Evolutionary conservation across 2,888 invertebrate species (phyloP), one percentile per base, ranked within the genome.

Genomic region (Campoplex capitator): DNA sequence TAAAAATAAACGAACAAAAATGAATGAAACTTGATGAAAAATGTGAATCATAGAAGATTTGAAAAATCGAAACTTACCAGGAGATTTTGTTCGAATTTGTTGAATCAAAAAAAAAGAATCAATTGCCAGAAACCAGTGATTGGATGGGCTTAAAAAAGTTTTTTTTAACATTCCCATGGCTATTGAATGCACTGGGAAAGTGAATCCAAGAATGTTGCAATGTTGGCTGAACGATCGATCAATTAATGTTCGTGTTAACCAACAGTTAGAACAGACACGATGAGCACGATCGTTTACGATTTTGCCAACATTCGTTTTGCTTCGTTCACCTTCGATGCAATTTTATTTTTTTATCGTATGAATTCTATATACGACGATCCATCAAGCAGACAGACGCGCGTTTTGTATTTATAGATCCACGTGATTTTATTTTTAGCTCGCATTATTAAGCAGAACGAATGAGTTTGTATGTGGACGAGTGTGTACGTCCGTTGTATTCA

Each of bases 371-470:
- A 51, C 32, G 65, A 71, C 62, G 56, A 77, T 77, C 51, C 35
- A 45, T 68, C 70, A 70, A 80, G 83, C 84, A 77, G 74, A 62
- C 80, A 83, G 79, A 84, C 48, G 62, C 67, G 38, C 70, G 32
- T 67, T 81, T 76, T 9, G 67, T 88, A 88, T 86, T 88, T 85
- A 88, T 89, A 87, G 85, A 54, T 62, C 42, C 73, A 89, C 88
- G 84, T 88, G 87, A 83, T 87, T 74, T 90, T 92, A 92, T 91
- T 92, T 92, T 91, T 92, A 91, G 89, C 76, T 56, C 45, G 79
- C 84, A 91, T 90, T 93, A 92, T 91, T 91, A 91, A 91, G 90
- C 0, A 90, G 90, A 90, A 87, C 82, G 42, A 42, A 38, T 23
- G 38, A 35, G 58, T n/a, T 8, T 18, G 3, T 42, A 4, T 6